Percentiles rank a stretch among this genome's conserved stretches.
phyloP scores from a whole-genome alignment of 2,888 invertebrate genomes.

The Hofmannophila pseudospretella region DNA sequence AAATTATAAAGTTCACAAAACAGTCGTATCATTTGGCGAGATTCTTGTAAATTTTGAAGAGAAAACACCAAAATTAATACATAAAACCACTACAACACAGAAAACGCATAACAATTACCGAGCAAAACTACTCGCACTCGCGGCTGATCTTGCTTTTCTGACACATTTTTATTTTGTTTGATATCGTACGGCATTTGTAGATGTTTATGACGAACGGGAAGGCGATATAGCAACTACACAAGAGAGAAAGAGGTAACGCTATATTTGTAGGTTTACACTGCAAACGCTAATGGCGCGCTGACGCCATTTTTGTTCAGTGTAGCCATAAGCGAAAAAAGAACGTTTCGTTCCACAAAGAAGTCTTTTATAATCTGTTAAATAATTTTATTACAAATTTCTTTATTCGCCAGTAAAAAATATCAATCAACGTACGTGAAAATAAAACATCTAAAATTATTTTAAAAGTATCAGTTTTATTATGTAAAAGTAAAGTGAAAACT shows the following conservation, averaged over 20 bases:
- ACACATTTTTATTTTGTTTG: conserved; percentile 18
- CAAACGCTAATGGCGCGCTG: conserved; percentile 23
- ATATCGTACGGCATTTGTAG: conserved; percentile 6
- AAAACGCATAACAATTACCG: conserved; percentile 50
- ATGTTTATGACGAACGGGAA: conserved; percentile 12
- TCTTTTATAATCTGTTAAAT: neutral
- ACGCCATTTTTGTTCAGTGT: conserved; percentile 24
- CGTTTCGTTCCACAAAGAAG: conserved; percentile 13
- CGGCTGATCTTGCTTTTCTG: conserved; percentile 16
- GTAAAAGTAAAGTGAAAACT: too few relatives aligned
- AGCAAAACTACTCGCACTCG: conserved; percentile 37
- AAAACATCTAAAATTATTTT: too few relatives aligned
- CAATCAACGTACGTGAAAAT: too few relatives aligned
- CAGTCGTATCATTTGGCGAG: conserved; percentile 14
- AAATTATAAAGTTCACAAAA: conserved; percentile 12
- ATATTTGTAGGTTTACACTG: conserved; percentile 4
- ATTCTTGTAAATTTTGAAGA: conserved; percentile 17
- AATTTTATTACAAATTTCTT: too few relatives aligned
- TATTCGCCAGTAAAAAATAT: too few relatives aligned
- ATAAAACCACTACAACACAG: conserved; percentile 36
- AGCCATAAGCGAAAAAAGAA: conserved; percentile 15
- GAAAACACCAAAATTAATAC: conserved; percentile 33
- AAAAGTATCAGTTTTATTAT: too few relatives aligned
- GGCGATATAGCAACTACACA: neutral
- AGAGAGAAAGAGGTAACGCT: conserved; percentile 14